Evolutionary conservation across 2,888 invertebrate species (phyloP).

Genomic region (Protodeltote pygarga): DNA sequence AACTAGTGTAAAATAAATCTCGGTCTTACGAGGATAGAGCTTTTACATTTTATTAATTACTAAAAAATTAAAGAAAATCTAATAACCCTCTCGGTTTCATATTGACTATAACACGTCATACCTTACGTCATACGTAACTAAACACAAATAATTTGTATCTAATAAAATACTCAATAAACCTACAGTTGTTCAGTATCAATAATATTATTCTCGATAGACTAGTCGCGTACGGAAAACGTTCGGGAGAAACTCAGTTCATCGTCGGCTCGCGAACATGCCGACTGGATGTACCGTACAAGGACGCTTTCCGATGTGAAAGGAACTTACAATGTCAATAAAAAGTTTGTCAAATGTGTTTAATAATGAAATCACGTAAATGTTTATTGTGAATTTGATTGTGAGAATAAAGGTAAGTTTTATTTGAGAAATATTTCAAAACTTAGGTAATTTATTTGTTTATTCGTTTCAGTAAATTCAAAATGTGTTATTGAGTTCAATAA

Average conservation of each 20-base stretch:
- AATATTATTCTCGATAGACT: conserved; percentile 9
- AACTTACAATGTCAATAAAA: conserved; percentile 22
- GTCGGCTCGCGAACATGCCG: conserved; percentile 28
- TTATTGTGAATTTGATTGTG: too few species aligned
- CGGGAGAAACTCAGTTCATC: conserved; percentile 25
- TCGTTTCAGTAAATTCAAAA: too few species aligned
- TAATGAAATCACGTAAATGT: conserved; percentile 6
- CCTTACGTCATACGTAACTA: conserved; percentile 5
- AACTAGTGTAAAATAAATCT: too few species aligned
- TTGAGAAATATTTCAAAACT: too few species aligned
- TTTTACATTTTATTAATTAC: too few species aligned
- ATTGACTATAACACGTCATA: conserved; percentile 2
- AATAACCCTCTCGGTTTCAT: too few species aligned
- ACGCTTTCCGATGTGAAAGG: conserved; percentile 11
- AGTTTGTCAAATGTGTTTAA: conserved; percentile 28
- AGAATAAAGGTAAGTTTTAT: too few species aligned
- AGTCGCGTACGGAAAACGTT: conserved; percentile 6
- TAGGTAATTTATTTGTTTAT: too few species aligned
- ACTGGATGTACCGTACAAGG: conserved; percentile 18
- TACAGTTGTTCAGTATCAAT: conserved; percentile 11
- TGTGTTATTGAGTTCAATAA: too few species aligned
- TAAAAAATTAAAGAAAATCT: too few species aligned
- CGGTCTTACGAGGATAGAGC: too few species aligned
- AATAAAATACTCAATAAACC: conserved; percentile 14
- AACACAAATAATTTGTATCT: too few species aligned